A percentile compares a stretch with the other conserved stretches of the same genome.
These are phyloP conservation scores for Chaetops frenatus DNA, from an alignment of 2,113 vertebrate genomes.

Conservation along the genomic window DNA sequence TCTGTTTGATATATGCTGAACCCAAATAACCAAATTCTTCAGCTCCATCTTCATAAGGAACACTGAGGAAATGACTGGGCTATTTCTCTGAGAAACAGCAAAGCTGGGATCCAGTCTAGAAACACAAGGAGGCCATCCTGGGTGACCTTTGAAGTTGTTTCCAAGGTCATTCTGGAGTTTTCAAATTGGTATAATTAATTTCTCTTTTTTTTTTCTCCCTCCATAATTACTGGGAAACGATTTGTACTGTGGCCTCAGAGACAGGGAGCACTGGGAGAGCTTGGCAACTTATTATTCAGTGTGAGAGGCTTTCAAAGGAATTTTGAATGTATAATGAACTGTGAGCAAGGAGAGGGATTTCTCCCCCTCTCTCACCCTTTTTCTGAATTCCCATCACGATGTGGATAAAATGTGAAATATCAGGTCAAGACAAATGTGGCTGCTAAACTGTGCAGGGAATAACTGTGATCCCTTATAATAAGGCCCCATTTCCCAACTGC, in stretches of 20 bases:
- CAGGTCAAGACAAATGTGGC: background rate
- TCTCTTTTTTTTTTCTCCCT: background rate
- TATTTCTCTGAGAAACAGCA: background rate
- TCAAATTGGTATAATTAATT: background rate
- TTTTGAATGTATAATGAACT: conserved; percentile 33
- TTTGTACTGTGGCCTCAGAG: conserved; percentile 4
- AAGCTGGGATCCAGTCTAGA: background rate
- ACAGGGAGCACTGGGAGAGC: background rate
- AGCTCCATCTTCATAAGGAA: background rate
- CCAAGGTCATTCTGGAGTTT: background rate
- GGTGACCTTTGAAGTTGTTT: background rate
- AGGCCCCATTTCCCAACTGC: background rate
- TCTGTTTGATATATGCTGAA: background rate
- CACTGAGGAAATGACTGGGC: too few species aligned
- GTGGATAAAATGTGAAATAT: background rate
- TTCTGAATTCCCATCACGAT: background rate
- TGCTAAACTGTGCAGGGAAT: background rate
- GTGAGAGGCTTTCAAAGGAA: conserved; percentile 13
- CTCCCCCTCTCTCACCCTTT: background rate
- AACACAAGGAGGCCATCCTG: background rate
- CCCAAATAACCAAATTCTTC: background rate
- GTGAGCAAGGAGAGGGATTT: background rate
- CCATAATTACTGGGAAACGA: background rate
- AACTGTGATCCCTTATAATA: background rate
- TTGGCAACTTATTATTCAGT: background rate